These are phyloP conservation scores for Coptotermes formosanus DNA, from an alignment of 1,140 invertebrate genomes.

Conservation along the genomic window DNA sequence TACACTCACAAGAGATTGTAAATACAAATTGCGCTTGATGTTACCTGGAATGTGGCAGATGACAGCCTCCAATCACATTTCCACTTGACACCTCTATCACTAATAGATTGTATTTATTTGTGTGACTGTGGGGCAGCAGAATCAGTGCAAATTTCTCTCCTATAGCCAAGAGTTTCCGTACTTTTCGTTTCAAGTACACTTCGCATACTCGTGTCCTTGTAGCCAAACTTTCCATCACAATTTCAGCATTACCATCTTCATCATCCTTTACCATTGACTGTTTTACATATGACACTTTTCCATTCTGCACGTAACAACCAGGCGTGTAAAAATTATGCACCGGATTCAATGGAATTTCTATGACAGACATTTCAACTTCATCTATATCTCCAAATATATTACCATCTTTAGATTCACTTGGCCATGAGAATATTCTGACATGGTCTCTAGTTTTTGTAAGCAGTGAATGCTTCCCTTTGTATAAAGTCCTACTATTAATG, in stretches of 20 bases:
- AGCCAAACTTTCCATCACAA: not conserved
- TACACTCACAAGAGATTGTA: too few relatives aligned
- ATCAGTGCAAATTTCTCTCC: slow-evolving; percentile 25
- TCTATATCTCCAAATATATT: not conserved
- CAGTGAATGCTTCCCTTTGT: slow-evolving; percentile 11
- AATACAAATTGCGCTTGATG: not conserved
- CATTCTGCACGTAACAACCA: not conserved
- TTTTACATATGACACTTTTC: slow-evolving; percentile 1
- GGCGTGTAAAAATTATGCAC: slow-evolving; percentile 3
- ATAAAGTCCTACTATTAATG: not conserved
- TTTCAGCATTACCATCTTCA: not conserved
- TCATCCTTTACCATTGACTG: slow-evolving; percentile 17
- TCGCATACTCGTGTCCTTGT: not conserved
- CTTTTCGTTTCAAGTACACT: not conserved
- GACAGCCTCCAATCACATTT: slow-evolving; percentile 22
- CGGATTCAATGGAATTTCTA: slow-evolving; percentile 20
- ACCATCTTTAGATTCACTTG: not conserved
- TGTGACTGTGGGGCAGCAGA: not conserved
- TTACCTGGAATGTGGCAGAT: slow-evolving; percentile 22
- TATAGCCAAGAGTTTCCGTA: slow-evolving; percentile 21
- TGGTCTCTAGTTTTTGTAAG: slow-evolving; percentile 12
- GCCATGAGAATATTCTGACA: not conserved
- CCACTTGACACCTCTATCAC: slow-evolving; percentile 5
- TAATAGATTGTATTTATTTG: not conserved
- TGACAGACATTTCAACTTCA: not conserved